Evolutionary conservation across 2,113 vertebrate genomes (phyloP), one percentile per base, ranked within the genome.

Genomic region (Clinocottus analis): DNA sequence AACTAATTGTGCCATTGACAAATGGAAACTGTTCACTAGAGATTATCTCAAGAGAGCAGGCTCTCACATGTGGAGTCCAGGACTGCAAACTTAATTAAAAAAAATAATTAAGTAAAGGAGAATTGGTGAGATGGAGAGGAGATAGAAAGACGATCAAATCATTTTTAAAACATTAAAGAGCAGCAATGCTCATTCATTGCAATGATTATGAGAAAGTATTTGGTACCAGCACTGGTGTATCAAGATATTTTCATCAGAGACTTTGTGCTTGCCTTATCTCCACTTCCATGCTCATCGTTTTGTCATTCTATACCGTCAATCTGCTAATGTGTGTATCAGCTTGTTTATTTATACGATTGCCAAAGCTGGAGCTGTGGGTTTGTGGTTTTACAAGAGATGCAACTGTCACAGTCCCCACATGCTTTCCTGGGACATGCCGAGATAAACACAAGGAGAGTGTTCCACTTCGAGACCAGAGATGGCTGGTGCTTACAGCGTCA

Each of bases 261-360:
- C 43, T 10, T 53, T 6, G 9, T 27, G 25, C 43, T 58, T 58
- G 29, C n/a, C 68, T 82, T 67, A 21, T 74, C 73, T 87, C 51
- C 55, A 3, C 58, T 60, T 33, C 56, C 47, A 67, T 55, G 35
- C 53, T 77, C 43, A 79, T 74, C 11, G 5, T 65, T 80, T 67
- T 84, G 77, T 87, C 77, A 82, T 63, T 72, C 60, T 71, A 41
- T 64, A 35, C 29, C 75, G 70, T 62, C 25, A n/a, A 79, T 79
- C 65, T 29, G 60, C 65, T 73, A 79, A 84, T 85, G 71, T 72
- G 60, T 77, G 56, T 73, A 69, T 82, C 61, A 80, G 72, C 64
- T 49, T 82, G 75, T 87, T 83, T 81, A 81, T 85, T 89, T 84
- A 87, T 79, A 79, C 37, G 21, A 63, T 56, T 87, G 73, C 69